Evolutionary conservation across 2,888 invertebrate species (phyloP), one percentile per base, ranked within the genome.

Genomic region (Volucella inanis): DNA sequence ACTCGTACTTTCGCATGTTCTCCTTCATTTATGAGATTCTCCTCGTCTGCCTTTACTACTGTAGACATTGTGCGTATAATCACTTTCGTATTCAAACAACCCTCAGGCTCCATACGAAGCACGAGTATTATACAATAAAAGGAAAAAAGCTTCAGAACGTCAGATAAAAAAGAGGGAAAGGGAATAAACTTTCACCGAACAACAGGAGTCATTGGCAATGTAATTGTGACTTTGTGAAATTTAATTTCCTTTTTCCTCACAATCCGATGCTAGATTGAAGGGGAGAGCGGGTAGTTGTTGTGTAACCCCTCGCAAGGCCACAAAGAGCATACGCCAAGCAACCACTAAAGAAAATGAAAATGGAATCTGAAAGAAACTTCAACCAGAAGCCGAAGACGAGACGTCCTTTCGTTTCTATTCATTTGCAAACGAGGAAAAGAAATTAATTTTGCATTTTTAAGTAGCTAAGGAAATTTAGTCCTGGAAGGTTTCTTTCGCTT

Each of bases 141-240:
- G 31, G 0, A 31, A 62, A 22, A 41, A 41, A 74, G 59, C 38
- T 31, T 6, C 14, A 47, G 11, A 41, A n/a, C 41, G 9, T 9
- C n/a, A 49, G 41, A 49, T 22, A 50, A 31, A 31, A 31, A 31
- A 41, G 39, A 52, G 12, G 2, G 39, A 22, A 62, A 49, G 38
- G 67, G 64, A 76, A 85, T 85, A 85, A 81, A 85, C 85, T 85
- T 85, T 81, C 85, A 67, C 76, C 55, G 72, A 81, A 77, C 85
- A 85, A 85, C 85, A 85, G 85, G 85, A 85, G 85, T 85, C 85
- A 85, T 85, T 85, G 85, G 76, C 85, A 85, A 85, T 85, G 85
- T 85, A 81, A 85, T 90, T 90, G 90, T 90, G 89, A 89, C 88
- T 89, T 88, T 89, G 87, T 85, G 82, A 90, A 90, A 90, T 90